These are phyloP conservation scores for Pardalotus punctatus DNA, from an alignment of 2,113 vertebrate species.

Conservation along the genomic window DNA sequence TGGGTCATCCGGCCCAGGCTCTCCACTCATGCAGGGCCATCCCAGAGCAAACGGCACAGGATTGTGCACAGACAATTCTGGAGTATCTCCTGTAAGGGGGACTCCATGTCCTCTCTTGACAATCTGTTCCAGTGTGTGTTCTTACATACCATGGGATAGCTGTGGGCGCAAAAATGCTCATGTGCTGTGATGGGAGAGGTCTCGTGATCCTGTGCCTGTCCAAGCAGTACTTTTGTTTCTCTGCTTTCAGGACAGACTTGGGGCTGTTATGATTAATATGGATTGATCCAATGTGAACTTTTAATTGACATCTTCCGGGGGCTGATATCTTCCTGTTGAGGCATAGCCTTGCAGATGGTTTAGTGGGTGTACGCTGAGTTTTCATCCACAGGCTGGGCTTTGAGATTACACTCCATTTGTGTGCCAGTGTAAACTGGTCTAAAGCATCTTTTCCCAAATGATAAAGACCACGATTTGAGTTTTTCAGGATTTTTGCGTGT, in stretches of 20 bases:
- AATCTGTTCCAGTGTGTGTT: neutral
- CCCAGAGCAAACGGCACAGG: neutral
- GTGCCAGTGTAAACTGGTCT: neutral
- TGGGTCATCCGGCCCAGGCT: neutral
- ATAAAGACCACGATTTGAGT: neutral
- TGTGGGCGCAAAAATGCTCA: rapidly evolving
- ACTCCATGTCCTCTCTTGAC: neutral
- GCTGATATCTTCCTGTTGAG: neutral
- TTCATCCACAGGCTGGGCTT: neutral
- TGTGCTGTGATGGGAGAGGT: too few relatives aligned
- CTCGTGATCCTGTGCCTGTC: rapidly evolving
- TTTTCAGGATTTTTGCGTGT: neutral
- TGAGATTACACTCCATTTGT: neutral
- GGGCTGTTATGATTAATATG: neutral
- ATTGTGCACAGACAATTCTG: neutral
- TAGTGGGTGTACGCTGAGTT: neutral
- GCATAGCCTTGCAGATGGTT: neutral
- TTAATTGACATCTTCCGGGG: rapidly evolving
- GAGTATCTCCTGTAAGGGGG: neutral
- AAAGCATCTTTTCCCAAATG: neutral
- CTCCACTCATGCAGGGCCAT: neutral
- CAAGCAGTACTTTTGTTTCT: neutral
- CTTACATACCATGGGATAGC: neutral
- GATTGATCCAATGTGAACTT: neutral
- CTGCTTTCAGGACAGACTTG: neutral